Conservation (phyloP, 2,888 invertebrate species). For the Xestoiulus laeticollis region DNA sequence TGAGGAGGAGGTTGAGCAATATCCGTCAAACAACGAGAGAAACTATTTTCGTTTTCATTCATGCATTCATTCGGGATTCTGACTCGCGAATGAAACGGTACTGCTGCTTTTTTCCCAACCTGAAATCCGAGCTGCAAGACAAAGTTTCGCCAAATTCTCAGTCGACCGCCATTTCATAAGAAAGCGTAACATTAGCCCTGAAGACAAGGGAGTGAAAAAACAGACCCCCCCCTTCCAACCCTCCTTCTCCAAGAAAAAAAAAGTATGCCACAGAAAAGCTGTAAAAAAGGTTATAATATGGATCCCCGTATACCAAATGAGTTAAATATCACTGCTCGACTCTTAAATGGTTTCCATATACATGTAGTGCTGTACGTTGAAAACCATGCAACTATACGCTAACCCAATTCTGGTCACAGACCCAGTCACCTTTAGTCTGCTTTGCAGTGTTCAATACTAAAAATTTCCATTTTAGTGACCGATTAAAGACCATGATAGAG, state of each 20-base stretch:
- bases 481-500: too few relatives aligned
- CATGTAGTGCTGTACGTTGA: too few relatives aligned
- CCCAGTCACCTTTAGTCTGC: too few relatives aligned
- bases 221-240: not conserved
- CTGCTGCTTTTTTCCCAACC: not conserved
- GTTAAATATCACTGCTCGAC: too few relatives aligned
- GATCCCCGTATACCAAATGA: not conserved
- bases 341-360: too few relatives aligned
- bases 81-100: constrained; percentile 1
- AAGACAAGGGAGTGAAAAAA: constrained; percentile 34
- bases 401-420: too few relatives aligned
- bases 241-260: not conserved
- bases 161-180: constrained; percentile 34
- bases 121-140: constrained; percentile 28
- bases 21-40: constrained; percentile 21
- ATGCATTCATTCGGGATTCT: constrained; percentile 34
- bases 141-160: constrained; percentile 37
- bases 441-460: too few relatives aligned
- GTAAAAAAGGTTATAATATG: not conserved
- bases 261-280: constrained; percentile 15
- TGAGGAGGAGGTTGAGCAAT: constrained; percentile 34
- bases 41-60: constrained; percentile 37
- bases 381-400: too few relatives aligned
- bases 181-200: constrained; percentile 29
- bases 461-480: too few relatives aligned